Percentiles rank a stretch among this genome's conserved stretches.
These are phyloP conservation scores for Muricea muricata DNA, from an alignment of 92 coral and sea anemone genomes.

Conservation along the genomic window DNA sequence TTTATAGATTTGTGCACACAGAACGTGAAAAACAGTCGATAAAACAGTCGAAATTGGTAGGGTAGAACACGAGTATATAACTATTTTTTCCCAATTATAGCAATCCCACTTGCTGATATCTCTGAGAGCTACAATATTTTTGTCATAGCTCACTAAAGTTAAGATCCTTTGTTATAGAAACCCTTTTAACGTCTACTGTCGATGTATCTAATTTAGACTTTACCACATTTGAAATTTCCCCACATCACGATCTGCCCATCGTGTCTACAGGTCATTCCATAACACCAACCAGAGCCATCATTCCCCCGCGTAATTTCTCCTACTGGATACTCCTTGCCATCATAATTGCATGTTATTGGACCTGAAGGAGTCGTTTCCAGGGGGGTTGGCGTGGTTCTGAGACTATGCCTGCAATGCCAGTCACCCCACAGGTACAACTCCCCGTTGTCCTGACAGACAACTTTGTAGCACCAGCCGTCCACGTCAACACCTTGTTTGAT, in stretches of 20 bases:
- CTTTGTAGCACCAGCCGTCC: conserved; percentile 26
- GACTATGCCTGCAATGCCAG: conserved; percentile 7
- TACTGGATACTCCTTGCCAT: conserved; percentile 1
- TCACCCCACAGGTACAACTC: conserved; percentile 21
- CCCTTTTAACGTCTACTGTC: too few species aligned
- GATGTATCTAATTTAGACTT: background rate
- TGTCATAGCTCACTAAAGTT: too few species aligned
- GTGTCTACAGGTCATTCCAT: conserved; percentile 10
- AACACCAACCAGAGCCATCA: conserved; percentile 24
- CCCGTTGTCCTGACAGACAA: conserved; percentile 18
- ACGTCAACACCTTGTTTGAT: background rate
- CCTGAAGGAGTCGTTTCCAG: background rate
- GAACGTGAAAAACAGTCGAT: too few species aligned
- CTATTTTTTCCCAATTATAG: too few species aligned
- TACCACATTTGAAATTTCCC: conserved; percentile 11
- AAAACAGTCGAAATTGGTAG: too few species aligned
- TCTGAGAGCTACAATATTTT: too few species aligned
- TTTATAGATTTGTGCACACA: too few species aligned
- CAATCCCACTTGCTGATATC: too few species aligned
- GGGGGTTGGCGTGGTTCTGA: conserved; percentile 6
- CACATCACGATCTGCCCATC: conserved; percentile 25
- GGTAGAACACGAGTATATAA: too few species aligned
- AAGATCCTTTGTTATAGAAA: too few species aligned
- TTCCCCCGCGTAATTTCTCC: conserved; percentile 32
- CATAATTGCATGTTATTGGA: background rate